Evolutionary conservation across 2,797 vertebrate genomes (phyloP), one percentile per base, ranked within the genome.

Genomic region (Bradypus variegatus): DNA sequence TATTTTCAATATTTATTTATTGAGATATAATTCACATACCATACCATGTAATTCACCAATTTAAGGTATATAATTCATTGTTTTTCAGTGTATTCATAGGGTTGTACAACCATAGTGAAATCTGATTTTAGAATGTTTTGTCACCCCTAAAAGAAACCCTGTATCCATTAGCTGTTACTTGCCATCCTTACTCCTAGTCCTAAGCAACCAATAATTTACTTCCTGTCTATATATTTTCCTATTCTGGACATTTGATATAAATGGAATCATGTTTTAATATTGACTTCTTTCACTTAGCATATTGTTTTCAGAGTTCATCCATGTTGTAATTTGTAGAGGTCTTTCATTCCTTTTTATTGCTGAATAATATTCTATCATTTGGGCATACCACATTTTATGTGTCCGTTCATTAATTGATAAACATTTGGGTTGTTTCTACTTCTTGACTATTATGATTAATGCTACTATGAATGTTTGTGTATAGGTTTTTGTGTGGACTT

Each of bases 61-160:
- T 86, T 86, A 67, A 83, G 83, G 12, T 60, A 10, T 69, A 60
- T 21, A 64, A 2, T 67, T 75, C 81, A 77, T 3, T 55, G 65
- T 18, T 48, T 91, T 90, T 91, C 65, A 18, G 25, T 86, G 2
- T 80, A 72, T 31, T 48, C 11, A 33, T 18, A 76, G 38, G 6
- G 18, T 36, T 88, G 25, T 85, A 3, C 23, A 58, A 36, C 45
- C 38, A 41, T 86, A n/a, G 53, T 16, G 62, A 77, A 72, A 1
- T 90, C 36, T 88, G 76, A 92, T 76, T 92, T 90, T 64, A 62
- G 70, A 89, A 50, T 50, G 58, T 85, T 78, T 67, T 81, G 36
- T 85, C 23, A 70, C 14, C 69, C 27, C 27, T 84, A 11, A 76
- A 64, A 92, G 53, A 95, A 81, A 62, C 15, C 36, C 45, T 33